Evolutionary conservation across 1,140 invertebrate species (phyloP).

Genomic region (Ceratitis capitata): DNA sequence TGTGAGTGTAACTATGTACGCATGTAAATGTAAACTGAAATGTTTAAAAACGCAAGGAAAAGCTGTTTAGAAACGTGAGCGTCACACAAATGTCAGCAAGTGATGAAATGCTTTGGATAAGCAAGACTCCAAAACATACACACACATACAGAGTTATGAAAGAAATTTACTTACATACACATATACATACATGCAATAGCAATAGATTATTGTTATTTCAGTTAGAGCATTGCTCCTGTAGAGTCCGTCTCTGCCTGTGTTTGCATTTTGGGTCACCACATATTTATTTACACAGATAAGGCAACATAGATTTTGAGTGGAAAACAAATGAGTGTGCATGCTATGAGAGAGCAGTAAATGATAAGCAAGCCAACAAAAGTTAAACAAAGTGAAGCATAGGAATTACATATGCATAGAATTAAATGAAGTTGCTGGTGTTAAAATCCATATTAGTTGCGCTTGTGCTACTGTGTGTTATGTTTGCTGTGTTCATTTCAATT

Average conservation of each 20-base stretch:
- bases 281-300: slow-evolving; percentile 19
- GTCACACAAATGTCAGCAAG: not conserved
- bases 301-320: too few species aligned
- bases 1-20: not conserved
- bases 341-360: too few species aligned
- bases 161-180: not conserved
- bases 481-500: too few species aligned
- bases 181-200: not conserved
- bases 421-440: not conserved
- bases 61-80: not conserved
- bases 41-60: not conserved
- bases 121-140: not conserved
- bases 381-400: not conserved
- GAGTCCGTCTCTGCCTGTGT: too few species aligned
- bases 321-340: too few species aligned
- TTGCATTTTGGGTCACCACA: not conserved
- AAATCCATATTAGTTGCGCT: too few species aligned
- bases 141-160: not conserved
- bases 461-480: too few species aligned
- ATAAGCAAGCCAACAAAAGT: not conserved
- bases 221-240: too few species aligned
- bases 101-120: slow-evolving; percentile 10
- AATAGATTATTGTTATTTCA: slow-evolving; percentile 9
- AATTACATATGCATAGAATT: not conserved
- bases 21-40: not conserved